Evolutionary conservation across 2,797 vertebrate genomes (phyloP), one percentile per base, ranked within the genome.

Genomic region (Muraenolepis orangiensis): DNA sequence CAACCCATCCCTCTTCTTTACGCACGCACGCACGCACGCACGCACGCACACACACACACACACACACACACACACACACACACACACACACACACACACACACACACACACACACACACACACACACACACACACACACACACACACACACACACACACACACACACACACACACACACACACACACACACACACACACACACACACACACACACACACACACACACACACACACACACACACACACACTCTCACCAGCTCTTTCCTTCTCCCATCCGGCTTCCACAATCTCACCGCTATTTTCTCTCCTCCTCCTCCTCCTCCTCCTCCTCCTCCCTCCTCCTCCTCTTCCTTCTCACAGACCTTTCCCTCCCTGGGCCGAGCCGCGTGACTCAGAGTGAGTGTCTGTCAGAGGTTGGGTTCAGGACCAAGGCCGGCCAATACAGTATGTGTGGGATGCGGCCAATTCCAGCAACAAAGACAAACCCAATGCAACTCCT

Each of bases 1-100:
- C 81, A 78, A 72, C 69, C 66, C 76, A 77, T 73, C 77, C 26
- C 26, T 29, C 26, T 32, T 42, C 7, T 3, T 32, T 42, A 42
- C 73, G 11, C 66, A 38, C 28, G 23, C 42, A 10, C 32, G 31
- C 64, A 14, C 74, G 69, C 67, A 28, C 57, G 30, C 70, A n/a
- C 40, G 40, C 18, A 20, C 51, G 14, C 51, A 61, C 51, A 61
- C 51, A 61, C 51, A 61, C 51, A 61, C 51, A 61, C n/a, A 61
- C 38, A 13, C 18, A 74, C 18, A 67, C 66, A 67, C 66, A 31
- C 26, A 67, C 66, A 67, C 28, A 29, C 66, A 66, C 12, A 66
- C 66, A 30, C 66, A 66, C 26, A 66, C 66, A 66, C 26, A 67
- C 29, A 67, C 66, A 67, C 12, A 67, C 20, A 36, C 18, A 20